These are phyloP conservation scores for Diglossa cyanea DNA, from an alignment of 2,797 vertebrate species.

Conservation along the genomic window DNA sequence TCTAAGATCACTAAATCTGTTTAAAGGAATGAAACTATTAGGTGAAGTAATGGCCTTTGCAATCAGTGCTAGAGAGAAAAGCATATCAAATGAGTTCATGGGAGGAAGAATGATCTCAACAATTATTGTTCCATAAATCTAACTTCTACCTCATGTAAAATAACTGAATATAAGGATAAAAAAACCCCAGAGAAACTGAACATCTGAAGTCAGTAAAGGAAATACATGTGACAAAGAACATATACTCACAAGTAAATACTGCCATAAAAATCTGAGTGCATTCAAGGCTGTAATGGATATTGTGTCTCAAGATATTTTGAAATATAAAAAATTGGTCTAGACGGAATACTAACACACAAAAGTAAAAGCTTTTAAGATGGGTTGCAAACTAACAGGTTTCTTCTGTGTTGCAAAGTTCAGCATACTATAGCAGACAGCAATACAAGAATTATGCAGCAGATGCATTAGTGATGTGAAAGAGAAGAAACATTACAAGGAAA, in stretches of 20 bases:
- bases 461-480: not conserved
- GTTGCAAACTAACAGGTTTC: not conserved
- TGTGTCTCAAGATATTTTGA: not conserved
- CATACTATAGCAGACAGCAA: not conserved
- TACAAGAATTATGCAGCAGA: not conserved
- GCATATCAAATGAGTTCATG: not conserved
- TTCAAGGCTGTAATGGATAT: not conserved
- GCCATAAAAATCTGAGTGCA: not conserved
- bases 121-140: constrained; percentile 7
- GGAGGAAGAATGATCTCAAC: constrained; percentile 19
- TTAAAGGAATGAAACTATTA: constrained; percentile 1
- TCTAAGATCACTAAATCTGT: not conserved
- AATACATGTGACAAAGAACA: not conserved
- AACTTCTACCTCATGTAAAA: not conserved
- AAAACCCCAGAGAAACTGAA: not conserved
- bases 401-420: not conserved
- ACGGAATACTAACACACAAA: not conserved
- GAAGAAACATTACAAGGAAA: not conserved
- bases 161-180: not conserved
- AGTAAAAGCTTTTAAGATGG: not conserved
- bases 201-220: not conserved
- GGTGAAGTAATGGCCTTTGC: constrained; percentile 10
- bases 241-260: constrained; percentile 9
- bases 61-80: constrained; percentile 10
- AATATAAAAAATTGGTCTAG: not conserved